A percentile compares a stretch with the other conserved stretches of the same genome.
Evolutionary conservation across 2,888 invertebrate species (phyloP).

Genomic region (Heliconius erato): DNA sequence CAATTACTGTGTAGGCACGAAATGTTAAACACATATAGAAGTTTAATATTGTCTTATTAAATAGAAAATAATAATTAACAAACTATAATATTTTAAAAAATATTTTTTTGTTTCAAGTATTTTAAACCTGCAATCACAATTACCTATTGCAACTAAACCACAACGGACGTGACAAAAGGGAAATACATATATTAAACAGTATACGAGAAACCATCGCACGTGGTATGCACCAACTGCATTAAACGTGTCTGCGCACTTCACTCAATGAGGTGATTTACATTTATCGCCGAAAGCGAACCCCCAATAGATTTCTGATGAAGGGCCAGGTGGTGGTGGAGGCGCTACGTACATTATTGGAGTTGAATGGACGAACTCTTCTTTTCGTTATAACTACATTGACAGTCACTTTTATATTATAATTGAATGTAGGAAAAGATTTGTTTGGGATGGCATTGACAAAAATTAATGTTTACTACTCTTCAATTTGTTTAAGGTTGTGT

Average conservation of each 20-base stretch:
- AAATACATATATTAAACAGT: conserved; percentile 2
- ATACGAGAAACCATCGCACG: not conserved
- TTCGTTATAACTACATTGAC: conserved; percentile 10
- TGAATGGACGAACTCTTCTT: conserved; percentile 28
- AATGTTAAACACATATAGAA: too few species aligned
- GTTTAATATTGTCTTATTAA: too few species aligned
- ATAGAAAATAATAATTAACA: too few species aligned
- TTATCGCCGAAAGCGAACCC: conserved; percentile 63
- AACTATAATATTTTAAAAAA: too few species aligned
- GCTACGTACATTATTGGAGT: conserved; percentile 37
- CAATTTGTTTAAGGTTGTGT: too few species aligned
- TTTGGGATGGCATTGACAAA: not conserved
- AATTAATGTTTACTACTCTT: not conserved
- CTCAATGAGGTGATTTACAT: conserved; percentile 79
- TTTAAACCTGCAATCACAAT: not conserved
- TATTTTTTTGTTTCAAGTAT: not conserved
- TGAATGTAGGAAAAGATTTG: not conserved
- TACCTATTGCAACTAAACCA: not conserved
- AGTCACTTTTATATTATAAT: not conserved
- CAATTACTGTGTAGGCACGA: too few species aligned
- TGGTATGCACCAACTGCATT: conserved; percentile 16
- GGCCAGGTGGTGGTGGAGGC: conserved; percentile 34
- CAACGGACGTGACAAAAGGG: not conserved
- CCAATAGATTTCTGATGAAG: conserved; percentile 46
- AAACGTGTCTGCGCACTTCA: conserved; percentile 60